These are phyloP conservation scores for Eustalomyia histrio DNA, from an alignment of 2,888 invertebrate genomes.

Conservation along the genomic window DNA sequence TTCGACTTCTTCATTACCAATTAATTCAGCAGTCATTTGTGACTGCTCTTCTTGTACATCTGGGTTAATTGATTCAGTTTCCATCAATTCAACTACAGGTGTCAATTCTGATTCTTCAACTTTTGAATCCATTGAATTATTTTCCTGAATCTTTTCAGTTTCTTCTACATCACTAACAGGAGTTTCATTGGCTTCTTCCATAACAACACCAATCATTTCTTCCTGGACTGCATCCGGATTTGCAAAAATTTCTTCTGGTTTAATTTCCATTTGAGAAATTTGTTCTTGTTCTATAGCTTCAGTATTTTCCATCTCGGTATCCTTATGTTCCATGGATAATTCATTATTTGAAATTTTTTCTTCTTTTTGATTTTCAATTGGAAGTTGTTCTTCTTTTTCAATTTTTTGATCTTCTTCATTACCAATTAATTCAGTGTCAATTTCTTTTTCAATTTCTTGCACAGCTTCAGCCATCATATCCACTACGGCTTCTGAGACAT, in stretches of 20 bases:
- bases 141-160: constrained; percentile 20
- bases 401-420: constrained; percentile 1
- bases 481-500: constrained; percentile 27
- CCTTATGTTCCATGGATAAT: constrained; percentile 28
- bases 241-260: constrained; percentile 6
- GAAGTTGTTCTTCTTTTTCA: constrained; percentile 1
- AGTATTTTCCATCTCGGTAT: constrained; percentile 9
- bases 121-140: constrained; percentile 13
- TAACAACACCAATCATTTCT: constrained; percentile 55
- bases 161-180: constrained; percentile 12
- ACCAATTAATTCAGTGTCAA: constrained; percentile 30
- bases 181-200: constrained; percentile 32
- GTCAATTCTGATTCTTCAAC: constrained; percentile 30
- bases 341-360: not conserved
- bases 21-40: constrained; percentile 5
- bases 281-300: not conserved
- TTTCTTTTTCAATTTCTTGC: constrained; percentile 57
- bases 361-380: not conserved
- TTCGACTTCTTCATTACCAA: not conserved
- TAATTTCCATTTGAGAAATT: constrained; percentile 2
- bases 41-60: not conserved
- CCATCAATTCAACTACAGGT: constrained; percentile 1
- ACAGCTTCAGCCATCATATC: constrained; percentile 57
- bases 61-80: not conserved
- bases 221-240: constrained; percentile 37